Base-by-base conservation (phyloP, 92 coral and sea anemone species). In the Palythoa caribaeorum region DNA sequence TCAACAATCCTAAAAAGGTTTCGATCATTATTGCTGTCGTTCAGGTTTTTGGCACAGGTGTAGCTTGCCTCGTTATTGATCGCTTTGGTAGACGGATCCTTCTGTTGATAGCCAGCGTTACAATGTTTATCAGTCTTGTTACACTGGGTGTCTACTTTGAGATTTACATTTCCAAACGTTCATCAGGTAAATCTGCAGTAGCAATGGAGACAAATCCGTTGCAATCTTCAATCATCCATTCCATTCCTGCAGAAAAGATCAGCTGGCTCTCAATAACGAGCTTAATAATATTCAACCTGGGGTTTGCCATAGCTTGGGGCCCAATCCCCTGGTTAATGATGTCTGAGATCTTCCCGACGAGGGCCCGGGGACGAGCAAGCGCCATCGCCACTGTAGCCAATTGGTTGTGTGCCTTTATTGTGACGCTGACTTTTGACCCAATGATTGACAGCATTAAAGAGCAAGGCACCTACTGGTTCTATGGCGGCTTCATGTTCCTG, bases 311-410 rank as follows among this genome's bases (percentile, higher is more conserved):
- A 8, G 92, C 98, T 10, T 95, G 98, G 98, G 99, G 99, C 9
- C 99, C 99, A 21, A 88, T 97, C 21, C 99, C 99, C 1, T 97
- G 98, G 99, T 90, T 97, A 8, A 83, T 91, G 5, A 95, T 97
- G 94, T 93, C 98, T 0, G 99, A 97, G 90, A 88, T 96, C 53
- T 93, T 96, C 21, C 99, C 99, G 15, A 89, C 91, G 35, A 91
- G 94, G 11, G 98, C 95, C 6, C 95, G 99, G 16, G 98, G 99
- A 37, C 86, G 89, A 38, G 98, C 97, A 0, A 87, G 97, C 50
- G 94, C 97, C 71, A 79, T 95, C 28, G 91, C 97, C 17, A 90
- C 99, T n/a, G 72, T 91, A 78, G 68, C 83, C 0, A 92, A 92
- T 39, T 97, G 98, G 98, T 54, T 78, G 3, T 52, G 84, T 72